Conservation (phyloP, 2,113 vertebrate species). For the Dicrurus megarhynchus region DNA sequence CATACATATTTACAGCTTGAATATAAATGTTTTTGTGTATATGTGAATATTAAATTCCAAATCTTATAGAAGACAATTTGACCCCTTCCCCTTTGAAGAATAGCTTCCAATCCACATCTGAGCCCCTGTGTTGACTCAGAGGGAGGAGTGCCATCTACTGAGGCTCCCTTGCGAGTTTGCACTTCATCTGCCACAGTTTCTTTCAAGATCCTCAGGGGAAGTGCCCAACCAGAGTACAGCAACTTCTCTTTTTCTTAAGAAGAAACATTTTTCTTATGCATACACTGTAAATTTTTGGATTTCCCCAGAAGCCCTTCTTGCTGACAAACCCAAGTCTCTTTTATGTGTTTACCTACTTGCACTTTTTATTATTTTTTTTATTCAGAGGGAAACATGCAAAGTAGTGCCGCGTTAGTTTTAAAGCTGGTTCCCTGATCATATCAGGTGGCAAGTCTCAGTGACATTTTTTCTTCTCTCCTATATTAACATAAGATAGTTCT, state of each 20-base stretch:
- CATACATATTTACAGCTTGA: background rate
- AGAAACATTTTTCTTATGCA: background rate
- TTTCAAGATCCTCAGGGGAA: background rate
- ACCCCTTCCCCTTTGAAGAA: background rate
- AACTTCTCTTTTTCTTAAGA: background rate
- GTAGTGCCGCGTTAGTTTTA: background rate
- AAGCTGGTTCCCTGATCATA: background rate
- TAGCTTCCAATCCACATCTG: background rate
- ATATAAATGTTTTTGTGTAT: background rate
- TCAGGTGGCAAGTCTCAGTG: background rate
- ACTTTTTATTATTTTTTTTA: background rate
- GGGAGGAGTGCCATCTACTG: constrained; percentile 10
- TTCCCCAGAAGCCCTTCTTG: background rate
- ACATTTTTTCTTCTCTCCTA: background rate
- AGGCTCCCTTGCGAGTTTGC: background rate
- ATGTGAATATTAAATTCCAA: background rate
- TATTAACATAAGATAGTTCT: background rate
- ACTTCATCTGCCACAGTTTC: background rate
- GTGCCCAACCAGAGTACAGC: background rate
- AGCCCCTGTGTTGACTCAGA: background rate
- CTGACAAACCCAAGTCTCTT: background rate
- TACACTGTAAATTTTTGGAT: background rate
- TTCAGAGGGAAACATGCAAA: background rate
- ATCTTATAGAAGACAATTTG: background rate
- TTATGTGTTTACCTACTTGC: background rate